These are phyloP conservation scores for Pseudochromis fuscus DNA, from an alignment of 2,797 vertebrate species.

Conservation along the genomic window DNA sequence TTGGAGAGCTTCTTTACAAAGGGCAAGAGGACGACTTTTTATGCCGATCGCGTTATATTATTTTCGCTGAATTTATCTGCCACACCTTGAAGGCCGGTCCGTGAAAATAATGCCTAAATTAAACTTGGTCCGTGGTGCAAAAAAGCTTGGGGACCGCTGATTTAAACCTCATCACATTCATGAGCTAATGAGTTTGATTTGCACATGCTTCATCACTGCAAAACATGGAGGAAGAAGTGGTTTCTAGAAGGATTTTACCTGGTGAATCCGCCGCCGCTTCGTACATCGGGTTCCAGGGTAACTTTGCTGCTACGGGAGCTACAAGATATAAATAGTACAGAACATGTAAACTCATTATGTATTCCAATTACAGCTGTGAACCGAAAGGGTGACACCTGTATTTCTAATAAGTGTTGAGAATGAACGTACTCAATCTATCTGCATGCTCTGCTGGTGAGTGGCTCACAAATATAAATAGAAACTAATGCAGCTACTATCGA, in stretches of 20 bases:
- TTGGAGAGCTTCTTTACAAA: no score
- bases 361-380: slow-evolving; percentile 3
- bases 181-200: no score
- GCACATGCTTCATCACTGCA: neutral
- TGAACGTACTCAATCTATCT: neutral
- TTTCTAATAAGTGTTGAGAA: slow-evolving; percentile 14
- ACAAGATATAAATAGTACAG: slow-evolving; percentile 30
- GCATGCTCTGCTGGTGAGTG: no score
- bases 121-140: no score
- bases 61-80: no score
- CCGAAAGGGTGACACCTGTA: neutral
- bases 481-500: no score
- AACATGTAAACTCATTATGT: slow-evolving; percentile 2
- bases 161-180: neutral
- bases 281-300: slow-evolving; percentile 69
- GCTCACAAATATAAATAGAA: neutral
- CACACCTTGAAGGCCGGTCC: no score
- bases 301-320: slow-evolving; percentile 64
- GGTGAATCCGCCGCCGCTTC: slow-evolving; percentile 59
- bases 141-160: neutral
- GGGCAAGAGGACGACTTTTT: no score
- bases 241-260: slow-evolving; percentile 65
- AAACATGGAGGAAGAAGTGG: neutral
- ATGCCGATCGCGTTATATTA: no score
- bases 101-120: no score